Base-by-base conservation (phyloP, 2,113 vertebrate species). In the Hippocampus zosterae region DNA sequence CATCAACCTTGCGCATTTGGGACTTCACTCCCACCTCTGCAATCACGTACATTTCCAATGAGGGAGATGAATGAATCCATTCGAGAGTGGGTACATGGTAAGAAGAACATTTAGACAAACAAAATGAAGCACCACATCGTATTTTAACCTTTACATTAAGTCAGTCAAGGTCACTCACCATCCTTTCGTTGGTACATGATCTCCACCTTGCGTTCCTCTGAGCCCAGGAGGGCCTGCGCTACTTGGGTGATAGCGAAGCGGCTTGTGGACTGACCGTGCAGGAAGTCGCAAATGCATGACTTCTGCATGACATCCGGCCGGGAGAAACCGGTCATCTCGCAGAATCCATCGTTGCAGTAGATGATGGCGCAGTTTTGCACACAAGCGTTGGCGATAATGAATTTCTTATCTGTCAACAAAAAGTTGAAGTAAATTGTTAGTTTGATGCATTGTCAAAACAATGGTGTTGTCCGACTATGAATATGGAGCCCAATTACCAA, bases 281-380 rank as follows among this genome's bases (percentile, higher is more conserved):
- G 94, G 80, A 98, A 98, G 91, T 98, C 96, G 9, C 96, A 98
- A 21, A 95, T 96, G 84, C 96, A 98, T 1, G 96, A 95, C 85
- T 92, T 94, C 87, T 98, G 96, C 95, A 98, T 98, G 87, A 98
- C 93, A 84, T 98, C 96, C 71, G 96, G 94, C 85, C 96, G 89
- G 81, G 96, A 98, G 91, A 96, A 98, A 65, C 96, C 96, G 0
- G 95, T 97, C 96, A 98, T 95, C 90, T 98, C 95, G 48, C 96
- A 98, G 93, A 98, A 98, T 70, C 93, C 94, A 77, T 98, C 96
- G 65, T 98, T 98, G 90, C 96, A 98, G 90, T 97, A 98, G 91
- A 98, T 98, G 83, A 98, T 97, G 56, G 95, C 96, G 86, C 96
- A 98, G 69, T 98, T 97, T 91, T 98, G 92, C 68, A 95, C 95